phyloP scores from a whole-genome alignment of 2,888 invertebrate genomes.

The Cataglyphis altisquamis region DNA sequence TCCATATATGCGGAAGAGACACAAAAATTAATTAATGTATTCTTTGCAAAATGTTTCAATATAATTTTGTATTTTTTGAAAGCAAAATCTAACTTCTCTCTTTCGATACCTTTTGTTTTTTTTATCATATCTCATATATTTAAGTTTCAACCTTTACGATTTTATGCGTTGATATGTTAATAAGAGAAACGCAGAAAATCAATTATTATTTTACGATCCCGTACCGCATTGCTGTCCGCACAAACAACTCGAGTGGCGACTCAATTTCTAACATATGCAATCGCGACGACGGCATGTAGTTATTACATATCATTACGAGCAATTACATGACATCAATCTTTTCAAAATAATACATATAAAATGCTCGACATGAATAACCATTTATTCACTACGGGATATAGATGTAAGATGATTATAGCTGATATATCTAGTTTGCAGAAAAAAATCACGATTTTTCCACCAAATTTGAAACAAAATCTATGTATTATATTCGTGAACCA shows the following conservation, averaged over 20 bases:
- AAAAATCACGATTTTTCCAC: neutral
- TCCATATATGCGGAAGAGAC: neutral
- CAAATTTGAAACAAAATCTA: constrained; percentile 38
- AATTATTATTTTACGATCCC: constrained; percentile 45
- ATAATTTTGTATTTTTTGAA: neutral
- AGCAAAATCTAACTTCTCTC: neutral
- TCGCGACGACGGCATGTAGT: constrained; percentile 16
- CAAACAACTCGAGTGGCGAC: constrained; percentile 36
- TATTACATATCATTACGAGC: constrained; percentile 37
- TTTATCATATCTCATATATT: neutral
- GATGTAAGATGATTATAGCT: neutral
- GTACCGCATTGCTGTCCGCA: constrained; percentile 1
- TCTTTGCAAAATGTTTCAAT: neutral
- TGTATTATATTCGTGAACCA: constrained; percentile 21
- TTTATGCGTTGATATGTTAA: constrained; percentile 6
- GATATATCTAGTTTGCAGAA: neutral
- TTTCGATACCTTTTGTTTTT: neutral
- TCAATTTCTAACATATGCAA: constrained; percentile 30
- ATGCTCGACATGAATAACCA: constrained; percentile 23
- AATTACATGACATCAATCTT: constrained; percentile 45
- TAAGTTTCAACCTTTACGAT: neutral
- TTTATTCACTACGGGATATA: constrained; percentile 14
- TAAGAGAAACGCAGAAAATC: constrained; percentile 26
- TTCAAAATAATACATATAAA: neutral
- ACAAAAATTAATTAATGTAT: neutral